Evolutionary conservation across 2,113 vertebrate species (phyloP), one percentile per base, ranked within the genome.

Genomic region (Epinephelus cyanopodus): DNA sequence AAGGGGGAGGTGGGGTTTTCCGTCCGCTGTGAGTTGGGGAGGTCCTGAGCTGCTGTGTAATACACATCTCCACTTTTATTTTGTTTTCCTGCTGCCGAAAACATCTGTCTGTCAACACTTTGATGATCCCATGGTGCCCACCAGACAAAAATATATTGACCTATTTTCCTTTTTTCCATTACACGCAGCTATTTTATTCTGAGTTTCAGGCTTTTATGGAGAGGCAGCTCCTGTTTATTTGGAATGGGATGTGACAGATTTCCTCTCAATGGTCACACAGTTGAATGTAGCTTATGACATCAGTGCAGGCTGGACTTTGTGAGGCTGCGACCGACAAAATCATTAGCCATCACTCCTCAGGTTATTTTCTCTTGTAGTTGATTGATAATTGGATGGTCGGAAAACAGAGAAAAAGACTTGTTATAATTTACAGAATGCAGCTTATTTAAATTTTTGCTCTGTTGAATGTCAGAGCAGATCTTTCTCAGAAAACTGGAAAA

Each of bases 11-110:
- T 1, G 13, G 47, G 0, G 21, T 54, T 77, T 29, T 64, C 57
- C 83, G 91, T 82, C 90, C 88, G 84, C 86, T 78, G 48, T 80
- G 57, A 29, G 47, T 63, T 70, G 62, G 48, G 48, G 29, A 60
- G 11, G 50, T 39, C 19, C 25, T 11, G 6, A 47, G 25, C 18
- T 56, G 12, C 33, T 37, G 6, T 42, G 33, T 33, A 56, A 12
- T 50, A 56, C 27, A 15, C 17, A 54, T 53, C 64, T 50, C 70
- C n/a, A 81, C 57, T 73, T 76, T 66, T 72, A 50, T 63, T 77
- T 14, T 73, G 39, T 63, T 66, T 85, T 86, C 42, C 71, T 75
- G 54, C 69, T 56, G 39, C 25, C 37, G 60, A 64, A 76, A 71
- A 72, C 64, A 78, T 72, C 58, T 1, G 48, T 57, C 70, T 27